Evolutionary conservation across 2,797 vertebrate species (phyloP).

Genomic region (Erithacus rubecula): DNA sequence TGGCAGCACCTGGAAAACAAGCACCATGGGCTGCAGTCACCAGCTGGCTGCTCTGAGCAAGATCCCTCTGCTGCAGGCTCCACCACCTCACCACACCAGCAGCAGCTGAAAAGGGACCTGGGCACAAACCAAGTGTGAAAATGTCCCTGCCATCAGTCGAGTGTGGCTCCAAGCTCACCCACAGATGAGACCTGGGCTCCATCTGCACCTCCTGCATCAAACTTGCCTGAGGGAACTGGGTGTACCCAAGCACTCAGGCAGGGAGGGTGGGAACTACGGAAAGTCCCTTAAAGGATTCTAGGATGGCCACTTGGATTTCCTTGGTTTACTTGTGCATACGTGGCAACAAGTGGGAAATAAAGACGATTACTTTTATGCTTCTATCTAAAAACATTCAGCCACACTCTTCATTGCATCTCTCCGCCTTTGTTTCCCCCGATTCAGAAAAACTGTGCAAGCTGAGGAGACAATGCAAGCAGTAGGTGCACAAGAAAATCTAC

Average conservation of each 20-base stretch:
- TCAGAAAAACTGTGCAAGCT: neutral
- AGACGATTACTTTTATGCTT: neutral
- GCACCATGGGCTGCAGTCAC: neutral
- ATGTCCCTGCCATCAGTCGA: accelerated
- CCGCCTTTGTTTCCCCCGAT: neutral
- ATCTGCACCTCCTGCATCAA: neutral
- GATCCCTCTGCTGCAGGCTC: neutral
- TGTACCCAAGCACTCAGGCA: neutral
- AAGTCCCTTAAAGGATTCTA: neutral
- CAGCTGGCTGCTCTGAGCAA: neutral
- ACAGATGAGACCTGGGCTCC: neutral
- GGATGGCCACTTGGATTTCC: neutral
- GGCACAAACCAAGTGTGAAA: neutral
- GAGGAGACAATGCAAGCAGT: accelerated
- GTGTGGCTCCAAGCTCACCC: neutral
- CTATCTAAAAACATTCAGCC: neutral
- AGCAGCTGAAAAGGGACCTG: neutral
- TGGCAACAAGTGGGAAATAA: neutral
- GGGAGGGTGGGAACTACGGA: neutral
- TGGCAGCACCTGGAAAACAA: conserved; percentile 38
- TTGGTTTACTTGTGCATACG: neutral
- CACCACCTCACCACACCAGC: neutral
- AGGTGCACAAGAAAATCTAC: neutral
- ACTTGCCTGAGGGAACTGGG: neutral
- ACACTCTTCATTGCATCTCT: accelerated